Evolutionary conservation across 2,797 vertebrate species (phyloP), one percentile per base, ranked within the genome.

Genomic region (Knipowitschia caucasica): DNA sequence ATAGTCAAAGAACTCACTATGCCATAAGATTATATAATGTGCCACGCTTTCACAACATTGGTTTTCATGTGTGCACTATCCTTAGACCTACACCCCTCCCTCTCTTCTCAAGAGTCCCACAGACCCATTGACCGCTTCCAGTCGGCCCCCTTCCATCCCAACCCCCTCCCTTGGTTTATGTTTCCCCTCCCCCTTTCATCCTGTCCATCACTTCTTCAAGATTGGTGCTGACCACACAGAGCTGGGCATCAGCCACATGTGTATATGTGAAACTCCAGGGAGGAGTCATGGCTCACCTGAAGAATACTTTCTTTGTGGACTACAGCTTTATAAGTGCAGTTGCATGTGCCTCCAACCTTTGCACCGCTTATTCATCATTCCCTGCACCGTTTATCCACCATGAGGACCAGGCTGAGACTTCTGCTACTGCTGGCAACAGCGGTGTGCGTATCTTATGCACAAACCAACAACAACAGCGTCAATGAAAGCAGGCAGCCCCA

Each of bases 261-360:
- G 43, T 53, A 17, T 56, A 56, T 39, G 46, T 33, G 34, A 49
- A 49, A 49, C 29, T 33, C 18, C 4, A 1, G 20, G 33, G 50
- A 51, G 50, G 34, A 35, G 50, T 31, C 26, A 53, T 29, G 34
- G 4, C 52, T 62, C 59, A 72, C 59, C 72, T 90, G 86, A 89
- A 91, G 86, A 87, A 71, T 80, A 67, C 59, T 63, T 53, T 77
- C 88, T 91, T 92, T 92, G 89, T 92, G 58, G 30, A 51, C 47
- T 10, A 17, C 23, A 2, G 36, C 73, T 47, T 77, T 90, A 93
- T 90, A 92, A 89, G 81, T 52, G 26, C 31, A 7, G 45, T 10
- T 59, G 31, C 20, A 1, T 26, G 53, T 14, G 54, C 53, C 15
- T 54, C 34, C 52, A 20, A 5, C 51, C 65, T 64, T 75, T 59